Evolutionary conservation across 2,888 invertebrate genomes (phyloP), one percentile per base, ranked within the genome.

Genomic region (Polietes domitor): DNA sequence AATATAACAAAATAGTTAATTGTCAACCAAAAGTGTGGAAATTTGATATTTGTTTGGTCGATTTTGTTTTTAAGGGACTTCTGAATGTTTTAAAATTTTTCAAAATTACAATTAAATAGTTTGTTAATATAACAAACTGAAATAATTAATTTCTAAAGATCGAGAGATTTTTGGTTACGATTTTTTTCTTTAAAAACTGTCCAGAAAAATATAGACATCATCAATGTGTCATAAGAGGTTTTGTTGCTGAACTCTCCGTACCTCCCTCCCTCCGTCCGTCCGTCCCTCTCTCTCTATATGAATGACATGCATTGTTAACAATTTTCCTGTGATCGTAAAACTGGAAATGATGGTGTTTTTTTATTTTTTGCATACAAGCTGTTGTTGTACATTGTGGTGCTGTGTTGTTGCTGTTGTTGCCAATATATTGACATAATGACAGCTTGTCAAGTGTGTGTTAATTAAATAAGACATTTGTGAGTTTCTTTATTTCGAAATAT

Each of bases 391-490:
- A 21, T 43, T 61, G 70, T 71, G 43, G 53, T 82, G 37, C 15
- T 77, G 43, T 26, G 50, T 21, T 71, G 12, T 68, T 61, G 28
- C 70, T 50, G 7, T 47, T 77, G 9, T 78, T 78, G 71, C 68
- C 70, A 63, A 32, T 58, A 74, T 84, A 81, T 84, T 84, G 81
- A 81, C 84, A 81, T 73, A 80, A 76, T 85, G 86, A 85, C 86
- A 86, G 81, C 81, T 83, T 83, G 83, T 86, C 86, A 86, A 83
- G 83, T 83, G 83, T 78, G 80, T 85, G 85, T 82, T 86, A 86
- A 86, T 86, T 86, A 79, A 83, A 83, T 85, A 76, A 80, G 86
- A 85, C 85, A 86, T 84, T 82, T 77, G 50, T 75, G 73, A 41
- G 63, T 77, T 77, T 77, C 70, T 63, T 80, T 75, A 1, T 55